Base-by-base conservation (phyloP, 1,140 invertebrate species). In the Triops cancriformis region DNA sequence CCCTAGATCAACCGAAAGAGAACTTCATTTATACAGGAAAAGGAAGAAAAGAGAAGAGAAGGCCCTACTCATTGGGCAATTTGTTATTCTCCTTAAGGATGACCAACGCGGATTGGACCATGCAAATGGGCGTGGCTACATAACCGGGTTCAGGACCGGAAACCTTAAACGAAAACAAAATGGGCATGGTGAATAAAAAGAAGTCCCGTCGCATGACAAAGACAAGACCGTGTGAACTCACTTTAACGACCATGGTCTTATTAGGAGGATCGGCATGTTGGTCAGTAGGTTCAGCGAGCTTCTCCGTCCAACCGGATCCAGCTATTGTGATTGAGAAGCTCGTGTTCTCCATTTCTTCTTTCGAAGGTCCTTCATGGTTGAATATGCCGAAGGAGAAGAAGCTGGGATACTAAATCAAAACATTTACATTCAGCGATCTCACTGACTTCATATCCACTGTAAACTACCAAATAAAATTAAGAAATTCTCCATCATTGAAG, bases 121-220 rank as follows among this genome's bases (percentile, higher is more conserved):
- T 82, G 74, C 87, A 87, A n/a, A 88, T 89, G 43, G 90, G 90
- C 1, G 95, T 97, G 1, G 90, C 88, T 7, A 93, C 90, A 86
- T 98, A 98, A 72, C 91, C 95, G 26, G 93, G 91, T 86, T 95
- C 92, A 75, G 81, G 82, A 23, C 88, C 89, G 1, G 84, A 84
- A 26, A 90, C 85, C 85, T 82, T 74, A 79, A 79, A 77, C 12
- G 23, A 31, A 76, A 79, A 43, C 1, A n/a, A n/a, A n/a, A n/a
- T n/a, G n/a, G n/a, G n/a, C n/a, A n/a, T n/a, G n/a, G 73, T 6
- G 6, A n/a, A 23, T 18, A 23, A 42, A 31, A 18, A 31, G 6
- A 31, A 42, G 7, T 23, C n/a, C 72, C 9, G 9, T 72, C 6
- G 2, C 26, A 72, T 72, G 23, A 26, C 6, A 27, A 23, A 72